Evolutionary conservation across 2,113 vertebrate species (phyloP), one percentile per base, ranked within the genome.

Genomic region (Neogale vison): DNA sequence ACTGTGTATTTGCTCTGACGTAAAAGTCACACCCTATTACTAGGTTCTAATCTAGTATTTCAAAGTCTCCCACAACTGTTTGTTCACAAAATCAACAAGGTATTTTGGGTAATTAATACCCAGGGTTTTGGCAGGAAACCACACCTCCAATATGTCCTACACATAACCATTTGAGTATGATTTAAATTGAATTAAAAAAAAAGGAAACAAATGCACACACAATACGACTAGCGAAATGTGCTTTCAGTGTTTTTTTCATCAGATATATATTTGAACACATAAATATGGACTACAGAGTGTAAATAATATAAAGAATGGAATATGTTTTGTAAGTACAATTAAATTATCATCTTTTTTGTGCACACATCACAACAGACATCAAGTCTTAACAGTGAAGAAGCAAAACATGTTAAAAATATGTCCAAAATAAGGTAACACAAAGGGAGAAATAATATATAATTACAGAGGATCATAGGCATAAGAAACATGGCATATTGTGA

Each of bases 371-470:
- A 83, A 90, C 3, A 50, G 57, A 45, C 26, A 71, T 50, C 23
- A 61, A 39, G 2, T 18, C 1, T 83, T 96, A 36, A 76, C 6
- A 84, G 13, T 36, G 29, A 95, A 80, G 39, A 21, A 55, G 12
- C 3, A 69, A 92, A 92, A 39, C 9, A 65, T 1, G 61, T 85
- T 42, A 74, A 95, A 96, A 47, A 52, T 39, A 88, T 69, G 42
- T 71, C 59, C n/a, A 90, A 84, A 80, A 81, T 45, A 63, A 83
- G 42, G 59, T 3, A 26, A 7, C 20, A 36, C 2, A 59, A 7
- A 69, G 18, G 42, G 23, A 92, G 21, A 69, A 92, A 65, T 84
- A 65, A 80, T 47, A 13, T 0, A 2, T 34, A 20, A 34, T 31
- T 42, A n/a, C 10, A n/a, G 15, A 61, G 36, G 34, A 55, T 50